A percentile compares a stretch with the other conserved stretches of the same genome.
These are phyloP conservation scores for Cydia amplana DNA, from an alignment of 1,140 invertebrate species.

Conservation along the genomic window DNA sequence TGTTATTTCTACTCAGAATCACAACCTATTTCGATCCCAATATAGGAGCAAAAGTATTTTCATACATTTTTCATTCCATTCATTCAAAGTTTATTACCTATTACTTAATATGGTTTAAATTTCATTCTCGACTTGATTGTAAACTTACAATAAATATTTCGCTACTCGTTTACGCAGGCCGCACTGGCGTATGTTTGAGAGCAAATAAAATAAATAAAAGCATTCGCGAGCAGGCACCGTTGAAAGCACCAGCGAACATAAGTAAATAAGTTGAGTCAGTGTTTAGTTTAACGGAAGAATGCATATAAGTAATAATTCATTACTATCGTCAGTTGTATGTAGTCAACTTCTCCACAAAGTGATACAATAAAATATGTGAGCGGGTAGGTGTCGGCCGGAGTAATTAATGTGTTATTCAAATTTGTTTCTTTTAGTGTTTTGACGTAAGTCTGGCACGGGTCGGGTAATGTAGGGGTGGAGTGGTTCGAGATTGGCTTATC, in stretches of 20 bases:
- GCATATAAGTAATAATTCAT: conserved; percentile 10
- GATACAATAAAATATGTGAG: conserved; percentile 6
- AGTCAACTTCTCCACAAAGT: not conserved
- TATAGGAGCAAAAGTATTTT: no score
- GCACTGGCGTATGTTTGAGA: not conserved
- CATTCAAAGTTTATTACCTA: no score
- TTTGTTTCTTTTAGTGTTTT: conserved; percentile 18
- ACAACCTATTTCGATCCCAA: no score
- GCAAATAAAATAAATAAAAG: conserved; percentile 14
- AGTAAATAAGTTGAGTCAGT: conserved; percentile 20
- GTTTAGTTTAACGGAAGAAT: conserved; percentile 15
- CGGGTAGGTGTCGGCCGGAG: not conserved
- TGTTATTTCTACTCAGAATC: no score
- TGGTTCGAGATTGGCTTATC: conserved; percentile 15
- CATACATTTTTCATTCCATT: no score
- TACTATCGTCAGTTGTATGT: not conserved
- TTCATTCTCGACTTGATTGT: no score
- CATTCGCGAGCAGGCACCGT: not conserved
- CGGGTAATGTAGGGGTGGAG: conserved; percentile 13
- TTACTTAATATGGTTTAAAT: no score
- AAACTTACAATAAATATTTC: not conserved
- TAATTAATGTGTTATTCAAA: conserved; percentile 13
- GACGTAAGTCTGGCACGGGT: not conserved
- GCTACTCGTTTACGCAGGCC: not conserved
- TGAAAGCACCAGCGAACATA: not conserved